phyloP scores from a whole-genome alignment of 2,797 vertebrate species.

The Fistularia commersonii region DNA sequence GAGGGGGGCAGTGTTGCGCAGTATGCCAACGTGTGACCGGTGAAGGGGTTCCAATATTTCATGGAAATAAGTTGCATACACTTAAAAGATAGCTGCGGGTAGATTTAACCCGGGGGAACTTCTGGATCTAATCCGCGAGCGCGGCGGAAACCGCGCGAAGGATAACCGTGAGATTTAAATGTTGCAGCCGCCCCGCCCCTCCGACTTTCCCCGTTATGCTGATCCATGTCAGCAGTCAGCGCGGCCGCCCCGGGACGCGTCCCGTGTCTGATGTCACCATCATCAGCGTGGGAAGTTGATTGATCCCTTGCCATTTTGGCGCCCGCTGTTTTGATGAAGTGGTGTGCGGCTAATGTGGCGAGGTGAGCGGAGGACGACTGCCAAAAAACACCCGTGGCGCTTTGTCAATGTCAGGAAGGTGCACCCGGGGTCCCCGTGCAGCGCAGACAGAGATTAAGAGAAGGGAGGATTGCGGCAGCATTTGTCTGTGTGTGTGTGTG shows the following conservation, averaged over 20 bases:
- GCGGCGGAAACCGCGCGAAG: no score
- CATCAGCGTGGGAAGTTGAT: conserved; percentile 65
- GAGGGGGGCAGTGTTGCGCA: no score
- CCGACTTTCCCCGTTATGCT: conserved; percentile 25
- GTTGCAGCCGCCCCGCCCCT: conserved; percentile 22
- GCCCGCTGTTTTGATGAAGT: conserved; percentile 67
- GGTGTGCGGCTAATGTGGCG: conserved; percentile 58
- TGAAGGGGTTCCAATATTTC: no score
- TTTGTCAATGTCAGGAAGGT: conserved; percentile 72
- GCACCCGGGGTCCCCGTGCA: conserved; percentile 59
- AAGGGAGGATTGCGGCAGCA: conserved; percentile 29
- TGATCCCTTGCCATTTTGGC: conserved; percentile 63
- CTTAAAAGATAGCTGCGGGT: not conserved
- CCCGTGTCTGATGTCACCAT: conserved; percentile 71
- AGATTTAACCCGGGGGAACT: not conserved
- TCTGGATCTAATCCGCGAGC: no score
- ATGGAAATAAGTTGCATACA: no score
- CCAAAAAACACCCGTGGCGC: conserved; percentile 63
- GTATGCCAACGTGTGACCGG: no score
- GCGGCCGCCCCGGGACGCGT: conserved; percentile 46
- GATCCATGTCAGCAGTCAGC: conserved; percentile 56
- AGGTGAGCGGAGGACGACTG: conserved; percentile 41
- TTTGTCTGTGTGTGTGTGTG: conserved; percentile 23
- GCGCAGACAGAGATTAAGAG: conserved; percentile 68
- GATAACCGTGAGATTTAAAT: no score